These are phyloP conservation scores for Sternotherus odoratus DNA, from an alignment of 2,797 vertebrate genomes.

Conservation along the genomic window DNA sequence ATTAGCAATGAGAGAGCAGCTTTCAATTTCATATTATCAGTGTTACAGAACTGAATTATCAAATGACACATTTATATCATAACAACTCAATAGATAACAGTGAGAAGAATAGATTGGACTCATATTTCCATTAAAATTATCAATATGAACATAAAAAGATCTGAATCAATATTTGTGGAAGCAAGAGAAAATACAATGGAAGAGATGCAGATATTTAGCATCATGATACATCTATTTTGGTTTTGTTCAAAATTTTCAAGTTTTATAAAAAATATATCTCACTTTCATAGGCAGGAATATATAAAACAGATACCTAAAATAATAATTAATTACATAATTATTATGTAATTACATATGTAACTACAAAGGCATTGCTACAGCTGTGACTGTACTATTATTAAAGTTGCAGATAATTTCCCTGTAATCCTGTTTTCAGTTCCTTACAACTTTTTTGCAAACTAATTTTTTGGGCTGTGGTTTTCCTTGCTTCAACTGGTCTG, in stretches of 20 bases:
- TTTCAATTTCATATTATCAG: background rate
- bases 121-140: background rate
- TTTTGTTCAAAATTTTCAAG: background rate
- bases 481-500: background rate
- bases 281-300: background rate
- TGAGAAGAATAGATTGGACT: accelerated
- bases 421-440: background rate
- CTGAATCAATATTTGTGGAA: background rate
- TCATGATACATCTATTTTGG: background rate
- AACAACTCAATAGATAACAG: background rate
- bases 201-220: background rate
- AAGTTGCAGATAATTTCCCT: background rate
- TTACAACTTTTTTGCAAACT: background rate
- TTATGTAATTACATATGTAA: no score
- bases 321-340: background rate
- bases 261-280: background rate
- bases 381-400: no score
- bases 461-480: background rate
- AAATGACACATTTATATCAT: background rate
- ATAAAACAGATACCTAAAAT: background rate
- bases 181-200: background rate
- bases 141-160: background rate
- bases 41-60: background rate
- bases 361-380: no score
- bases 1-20: background rate